Base-by-base conservation (phyloP, 30 jellyfish, hydroid and myxozoan genomes). In the Sanderia malayensis region DNA sequence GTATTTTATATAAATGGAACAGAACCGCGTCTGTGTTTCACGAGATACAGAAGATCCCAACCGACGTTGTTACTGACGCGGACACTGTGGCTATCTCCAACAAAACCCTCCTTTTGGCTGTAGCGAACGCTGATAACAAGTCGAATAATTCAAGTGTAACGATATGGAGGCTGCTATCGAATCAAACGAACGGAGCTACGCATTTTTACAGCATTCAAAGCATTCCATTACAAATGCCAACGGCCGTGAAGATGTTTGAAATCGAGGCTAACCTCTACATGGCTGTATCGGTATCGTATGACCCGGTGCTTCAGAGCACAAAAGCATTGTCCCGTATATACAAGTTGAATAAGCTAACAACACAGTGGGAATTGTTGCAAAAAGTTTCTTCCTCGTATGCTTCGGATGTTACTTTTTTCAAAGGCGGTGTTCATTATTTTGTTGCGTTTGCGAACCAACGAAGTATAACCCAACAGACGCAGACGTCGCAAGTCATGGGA, bases 21-120 rank as follows among this genome's bases (percentile, higher is more conserved):
- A 21, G 58, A 10, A 52, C 93, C 0, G 2, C 84, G 37, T 1
- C 59, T 30, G 1, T 27, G 13, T 86, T 86, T 62, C 71, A 66
- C 28, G 73, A 58, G 64, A 68, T 79, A 45, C 96, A 86, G 57
- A 15, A 53, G 10, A 70, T 86, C 44, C 93, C 72, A 25, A 64
- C 82, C 2, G 19, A 70, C 79, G 19, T 29, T 4, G 87, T 63
- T 6, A 47, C 49, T 15, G 47, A 46, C 33, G 52, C 71, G 20
- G 28, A 45, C 37, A 34, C 63, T 9, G 25, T 76, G 41, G 24
- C 61, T 6, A 11, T 19, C 28, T 41, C 65, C 1, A 76, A 15
- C 45, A 32, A 46, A 2, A 76, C 80, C 45, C 29, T 62, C 9
- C 53, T 25, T 21, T 45, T 76, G 2, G 88, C 80, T 0, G 63